Evolutionary conservation across 2,797 vertebrate genomes (phyloP).

Genomic region (Acestrorhynchus altus): DNA sequence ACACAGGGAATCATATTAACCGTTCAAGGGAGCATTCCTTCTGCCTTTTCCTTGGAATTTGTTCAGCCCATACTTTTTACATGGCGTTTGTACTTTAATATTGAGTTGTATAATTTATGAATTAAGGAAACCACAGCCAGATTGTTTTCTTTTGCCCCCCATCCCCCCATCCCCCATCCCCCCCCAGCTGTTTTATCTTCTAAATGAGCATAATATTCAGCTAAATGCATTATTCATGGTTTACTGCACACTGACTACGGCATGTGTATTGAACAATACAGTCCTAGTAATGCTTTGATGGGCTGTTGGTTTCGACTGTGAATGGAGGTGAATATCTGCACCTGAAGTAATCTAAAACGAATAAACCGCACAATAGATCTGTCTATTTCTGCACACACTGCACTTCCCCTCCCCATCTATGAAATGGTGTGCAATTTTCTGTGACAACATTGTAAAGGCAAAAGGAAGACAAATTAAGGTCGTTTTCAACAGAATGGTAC

Average conservation of each 20-base stretch:
- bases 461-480: constrained; percentile 41
- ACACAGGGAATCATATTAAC: constrained; percentile 3
- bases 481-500: constrained; percentile 42
- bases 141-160: constrained; percentile 9
- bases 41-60: constrained; percentile 14
- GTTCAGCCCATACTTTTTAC: constrained; percentile 20
- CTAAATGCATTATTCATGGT: constrained; percentile 58
- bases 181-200: constrained; percentile 39
- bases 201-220: constrained; percentile 46
- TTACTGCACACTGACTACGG: constrained; percentile 31
- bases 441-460: constrained; percentile 50
- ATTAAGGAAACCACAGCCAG: constrained; percentile 17
- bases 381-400: constrained; percentile 38
- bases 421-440: constrained; percentile 57
- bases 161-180: too few species aligned
- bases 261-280: constrained; percentile 42
- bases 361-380: constrained; percentile 54
- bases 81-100: constrained; percentile 26
- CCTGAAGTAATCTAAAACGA: constrained; percentile 53
- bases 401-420: constrained; percentile 41
- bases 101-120: constrained; percentile 40
- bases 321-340: constrained; percentile 48
- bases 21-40: background rate
- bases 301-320: constrained; percentile 42
- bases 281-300: constrained; percentile 24